A percentile compares a stretch with the other conserved stretches of the same genome.
These are phyloP conservation scores for Anomalospiza imberbis DNA, from an alignment of 2,797 vertebrate genomes.

Conservation along the genomic window DNA sequence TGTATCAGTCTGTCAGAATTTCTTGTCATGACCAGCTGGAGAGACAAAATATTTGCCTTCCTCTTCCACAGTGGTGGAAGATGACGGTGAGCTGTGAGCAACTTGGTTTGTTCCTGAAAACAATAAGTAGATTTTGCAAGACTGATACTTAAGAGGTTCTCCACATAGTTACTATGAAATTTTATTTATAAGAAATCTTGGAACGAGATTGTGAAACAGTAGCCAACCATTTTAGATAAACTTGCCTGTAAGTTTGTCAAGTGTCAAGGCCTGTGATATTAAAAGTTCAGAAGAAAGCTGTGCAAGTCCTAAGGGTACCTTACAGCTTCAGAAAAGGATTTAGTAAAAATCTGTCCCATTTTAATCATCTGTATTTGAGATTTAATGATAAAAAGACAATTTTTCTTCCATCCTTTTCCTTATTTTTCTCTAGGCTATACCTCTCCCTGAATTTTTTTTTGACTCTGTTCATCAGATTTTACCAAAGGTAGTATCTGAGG, in stretches of 20 bases:
- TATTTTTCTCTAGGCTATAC: not conserved
- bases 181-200: not conserved
- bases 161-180: not conserved
- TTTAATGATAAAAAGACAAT: not conserved
- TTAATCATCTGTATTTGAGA: not conserved
- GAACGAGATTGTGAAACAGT: not conserved
- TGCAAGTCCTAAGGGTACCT: not conserved
- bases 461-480: not conserved
- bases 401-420: not conserved
- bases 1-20: not conserved
- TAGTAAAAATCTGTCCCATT: not conserved
- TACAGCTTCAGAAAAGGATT: not conserved
- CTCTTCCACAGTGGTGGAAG: not conserved
- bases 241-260: not conserved
- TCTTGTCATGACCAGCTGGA: not conserved
- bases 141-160: not conserved
- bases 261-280: not conserved
- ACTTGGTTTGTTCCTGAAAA: not conserved
- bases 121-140: constrained; percentile 4
- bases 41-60: not conserved
- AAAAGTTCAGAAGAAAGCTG: not conserved
- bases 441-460: not conserved
- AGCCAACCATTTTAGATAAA: not conserved
- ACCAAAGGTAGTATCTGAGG: constrained; percentile 18
- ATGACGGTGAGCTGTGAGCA: not conserved